These are phyloP conservation scores for Rhadinocentrus ornatus DNA, from an alignment of 2,797 vertebrate genomes.

Conservation along the genomic window DNA sequence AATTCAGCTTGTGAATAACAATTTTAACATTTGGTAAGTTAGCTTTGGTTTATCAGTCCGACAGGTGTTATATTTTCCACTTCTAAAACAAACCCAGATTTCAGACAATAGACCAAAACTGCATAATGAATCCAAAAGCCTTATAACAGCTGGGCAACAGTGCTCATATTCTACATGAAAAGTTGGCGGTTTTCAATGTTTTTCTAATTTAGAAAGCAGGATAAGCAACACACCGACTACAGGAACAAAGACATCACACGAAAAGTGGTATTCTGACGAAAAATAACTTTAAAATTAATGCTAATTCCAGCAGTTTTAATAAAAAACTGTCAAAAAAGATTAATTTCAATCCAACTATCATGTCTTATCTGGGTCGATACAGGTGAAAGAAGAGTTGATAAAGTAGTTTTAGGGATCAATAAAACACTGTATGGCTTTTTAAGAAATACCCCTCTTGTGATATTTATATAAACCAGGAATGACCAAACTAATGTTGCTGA, in stretches of 20 bases:
- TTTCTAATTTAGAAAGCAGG: constrained; percentile 2
- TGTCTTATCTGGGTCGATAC: not conserved
- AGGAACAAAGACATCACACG: constrained; percentile 14
- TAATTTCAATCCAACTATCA: not conserved
- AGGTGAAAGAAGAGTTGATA: constrained; percentile 1
- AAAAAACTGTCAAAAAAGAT: constrained; percentile 5
- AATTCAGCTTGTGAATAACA: constrained; percentile 26
- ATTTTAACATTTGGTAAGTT: constrained; percentile 53
- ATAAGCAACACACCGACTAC: constrained; percentile 19
- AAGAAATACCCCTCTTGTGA: not conserved
- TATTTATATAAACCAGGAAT: not conserved
- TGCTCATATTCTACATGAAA: constrained; percentile 46
- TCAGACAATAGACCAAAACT: constrained; percentile 28
- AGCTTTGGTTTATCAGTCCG: constrained; percentile 35
- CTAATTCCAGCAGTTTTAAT: not conserved
- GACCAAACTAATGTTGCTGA: constrained; percentile 12
- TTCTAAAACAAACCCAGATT: constrained; percentile 10
- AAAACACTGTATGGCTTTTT: constrained; percentile 30
- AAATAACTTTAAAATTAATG: constrained; percentile 7
- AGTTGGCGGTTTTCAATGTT: constrained; percentile 8
- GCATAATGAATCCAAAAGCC: constrained; percentile 19
- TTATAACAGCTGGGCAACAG: constrained; percentile 43
- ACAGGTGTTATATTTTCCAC: constrained; percentile 2
- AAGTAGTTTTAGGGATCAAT: constrained; percentile 8
- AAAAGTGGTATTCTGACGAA: not conserved